Conservation (phyloP, 2,797 vertebrate genomes). For the Alosa sapidissima region DNA sequence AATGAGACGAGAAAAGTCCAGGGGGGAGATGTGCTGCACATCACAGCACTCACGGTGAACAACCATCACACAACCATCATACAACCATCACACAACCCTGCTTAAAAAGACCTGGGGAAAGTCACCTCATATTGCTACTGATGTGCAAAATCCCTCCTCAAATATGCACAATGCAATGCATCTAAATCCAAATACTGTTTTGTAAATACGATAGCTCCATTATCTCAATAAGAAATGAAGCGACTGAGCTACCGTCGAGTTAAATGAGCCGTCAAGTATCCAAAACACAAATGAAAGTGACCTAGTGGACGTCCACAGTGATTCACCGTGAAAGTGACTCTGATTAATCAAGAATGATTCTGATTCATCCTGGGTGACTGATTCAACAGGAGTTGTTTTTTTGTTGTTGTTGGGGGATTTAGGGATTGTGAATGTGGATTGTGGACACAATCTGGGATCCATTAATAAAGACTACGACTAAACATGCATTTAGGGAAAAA, state of each 20-base stretch:
- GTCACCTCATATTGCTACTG: slow-evolving; percentile 42
- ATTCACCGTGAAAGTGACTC: no score
- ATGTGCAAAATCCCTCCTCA: slow-evolving; percentile 60
- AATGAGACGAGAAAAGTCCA: slow-evolving; percentile 5
- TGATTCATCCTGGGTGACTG: background rate
- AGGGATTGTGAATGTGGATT: background rate
- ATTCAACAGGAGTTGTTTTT: no score
- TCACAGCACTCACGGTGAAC: slow-evolving; percentile 48
- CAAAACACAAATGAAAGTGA: background rate
- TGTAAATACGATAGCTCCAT: background rate
- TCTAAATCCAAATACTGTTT: slow-evolving; percentile 16
- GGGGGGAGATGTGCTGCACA: slow-evolving; percentile 49
- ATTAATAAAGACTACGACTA: background rate
- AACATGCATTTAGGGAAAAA: background rate
- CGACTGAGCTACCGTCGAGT: background rate
- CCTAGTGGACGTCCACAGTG: background rate
- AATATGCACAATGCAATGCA: slow-evolving; percentile 25
- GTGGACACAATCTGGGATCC: background rate
- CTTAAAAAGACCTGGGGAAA: slow-evolving; percentile 32
- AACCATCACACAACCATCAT: slow-evolving; percentile 39
- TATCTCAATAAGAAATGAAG: background rate
- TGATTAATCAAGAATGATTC: background rate
- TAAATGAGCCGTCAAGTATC: background rate
- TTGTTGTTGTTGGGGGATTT: no score
- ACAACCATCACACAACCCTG: slow-evolving; percentile 44